A percentile compares a stretch with the other conserved stretches of the same genome.
These are phyloP conservation scores for Apantesis nais DNA, from an alignment of 2,888 invertebrate species.

Conservation along the genomic window DNA sequence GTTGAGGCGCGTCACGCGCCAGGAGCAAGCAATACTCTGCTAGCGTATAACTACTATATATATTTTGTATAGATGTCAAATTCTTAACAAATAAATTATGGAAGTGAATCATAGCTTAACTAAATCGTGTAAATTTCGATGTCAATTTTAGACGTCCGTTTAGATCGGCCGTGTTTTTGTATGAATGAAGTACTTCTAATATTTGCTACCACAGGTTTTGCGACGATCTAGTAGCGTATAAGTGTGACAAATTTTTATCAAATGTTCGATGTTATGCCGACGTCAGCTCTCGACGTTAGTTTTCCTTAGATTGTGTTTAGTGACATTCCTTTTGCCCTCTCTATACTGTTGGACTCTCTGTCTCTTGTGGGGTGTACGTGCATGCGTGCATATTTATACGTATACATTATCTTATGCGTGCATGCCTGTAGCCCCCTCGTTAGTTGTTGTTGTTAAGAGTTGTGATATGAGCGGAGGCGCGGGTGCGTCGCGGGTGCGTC, in stretches of 20 bases:
- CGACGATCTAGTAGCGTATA: conserved; percentile 69
- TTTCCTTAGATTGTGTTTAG: conserved; percentile 59
- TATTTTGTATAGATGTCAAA: conserved; percentile 83
- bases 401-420: neutral
- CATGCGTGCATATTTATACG: neutral
- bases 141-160: conserved; percentile 80
- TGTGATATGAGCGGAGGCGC: conserved; percentile 58
- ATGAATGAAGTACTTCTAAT: conserved; percentile 57
- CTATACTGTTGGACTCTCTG: conserved; percentile 37
- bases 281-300: conserved; percentile 58
- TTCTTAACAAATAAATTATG: conserved; percentile 69
- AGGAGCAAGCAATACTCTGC: conserved; percentile 47
- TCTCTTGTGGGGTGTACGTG: conserved; percentile 17
- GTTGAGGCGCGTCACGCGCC: conserved; percentile 50
- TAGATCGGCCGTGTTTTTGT: conserved; percentile 72
- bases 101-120: conserved; percentile 78
- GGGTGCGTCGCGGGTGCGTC: conserved; percentile 67
- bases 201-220: conserved; percentile 82
- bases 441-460: conserved; percentile 17
- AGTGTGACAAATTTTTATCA: conserved; percentile 68
- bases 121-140: conserved; percentile 81
- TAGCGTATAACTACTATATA: conserved; percentile 61
- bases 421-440: neutral
- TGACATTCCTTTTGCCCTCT: conserved; percentile 39
- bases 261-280: conserved; percentile 68